Conservation (phyloP, 2,888 invertebrate genomes). For the Hofmannophila pseudospretella region DNA sequence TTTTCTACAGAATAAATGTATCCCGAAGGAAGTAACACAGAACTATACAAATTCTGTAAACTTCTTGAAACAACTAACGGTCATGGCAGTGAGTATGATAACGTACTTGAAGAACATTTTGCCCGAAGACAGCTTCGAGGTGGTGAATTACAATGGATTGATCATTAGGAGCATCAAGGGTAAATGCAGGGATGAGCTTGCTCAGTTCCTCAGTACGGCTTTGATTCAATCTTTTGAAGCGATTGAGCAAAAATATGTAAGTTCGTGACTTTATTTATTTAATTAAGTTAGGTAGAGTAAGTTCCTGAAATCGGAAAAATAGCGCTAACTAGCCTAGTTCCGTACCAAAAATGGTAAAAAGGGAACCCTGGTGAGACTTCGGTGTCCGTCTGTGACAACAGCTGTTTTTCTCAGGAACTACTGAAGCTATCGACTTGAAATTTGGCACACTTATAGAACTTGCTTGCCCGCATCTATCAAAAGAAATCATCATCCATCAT, state of each 20-base stretch:
- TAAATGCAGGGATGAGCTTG: slow-evolving; percentile 46
- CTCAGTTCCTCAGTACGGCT: slow-evolving; percentile 51
- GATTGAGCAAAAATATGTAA: slow-evolving; percentile 64
- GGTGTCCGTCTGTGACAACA: too few species aligned
- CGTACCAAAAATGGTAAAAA: too few species aligned
- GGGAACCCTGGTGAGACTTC: too few species aligned
- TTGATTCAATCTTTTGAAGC: slow-evolving; percentile 58
- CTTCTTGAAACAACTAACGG: slow-evolving; percentile 62
- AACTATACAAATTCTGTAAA: slow-evolving; percentile 54
- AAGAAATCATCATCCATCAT: too few species aligned
- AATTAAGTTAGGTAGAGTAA: too few species aligned
- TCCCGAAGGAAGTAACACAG: slow-evolving; percentile 46
- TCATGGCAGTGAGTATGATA: slow-evolving; percentile 52
- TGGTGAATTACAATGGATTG: slow-evolving; percentile 43
- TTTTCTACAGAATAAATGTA: too few species aligned
- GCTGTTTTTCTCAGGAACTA: too few species aligned
- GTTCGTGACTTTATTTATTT: slow-evolving; percentile 18
- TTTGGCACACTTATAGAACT: too few species aligned
- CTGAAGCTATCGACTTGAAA: too few species aligned
- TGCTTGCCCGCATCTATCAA: too few species aligned
- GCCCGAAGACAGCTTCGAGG: slow-evolving; percentile 43
- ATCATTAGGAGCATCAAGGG: slow-evolving; percentile 47
- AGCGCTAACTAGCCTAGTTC: too few species aligned
- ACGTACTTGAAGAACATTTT: slow-evolving; percentile 50
- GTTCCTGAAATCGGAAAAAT: too few species aligned